Base-by-base conservation (phyloP, 92 coral and sea anemone genomes). In the Palythoa grandiflora region DNA sequence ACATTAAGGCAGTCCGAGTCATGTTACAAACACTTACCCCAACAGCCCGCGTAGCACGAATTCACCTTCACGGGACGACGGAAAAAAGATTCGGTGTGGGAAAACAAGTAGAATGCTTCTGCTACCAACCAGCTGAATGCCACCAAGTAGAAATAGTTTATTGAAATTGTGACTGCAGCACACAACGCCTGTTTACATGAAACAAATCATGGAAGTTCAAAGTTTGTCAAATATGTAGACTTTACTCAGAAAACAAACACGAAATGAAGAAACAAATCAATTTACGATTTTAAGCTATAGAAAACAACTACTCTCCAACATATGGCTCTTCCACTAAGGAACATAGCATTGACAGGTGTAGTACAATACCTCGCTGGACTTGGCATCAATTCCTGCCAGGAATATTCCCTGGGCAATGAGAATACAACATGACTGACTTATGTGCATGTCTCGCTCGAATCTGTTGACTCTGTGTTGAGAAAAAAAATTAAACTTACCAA, bases 141-240 rank as follows among this genome's bases (percentile, higher is more conserved):
- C 50, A 91, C 94, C 70, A 93, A 90, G 71, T 92, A 91, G n/a
- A 93, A 88, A 68, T 93, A 93, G 87, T 93, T 93, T 91, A 91
- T 80, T 54, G 86, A 38, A 54, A 93, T 86, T n/a, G 94, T 94
- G 47, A 87, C 96, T 14, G 84, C 92, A 39, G 96, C 96, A 78
- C 96, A 93, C 14, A 78, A 79, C 77, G 77, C 52, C 96, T 93
- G 87, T 38, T 35, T 66, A 2, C 17, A 38, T 9, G 17, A 73
- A 68, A 15, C 80, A 55, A 48, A 5, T n/a, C 54, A 6, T 11
- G 28, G 3, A 2, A 1, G 63, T 16, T 57, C 13, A 57, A 16
- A 12, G 4, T 57, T 10, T 10, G 15, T 3, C 63, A 12, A 3
- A 12, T 16, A 3, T 0, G 50, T 44, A 0, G 6, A 44, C 6